Evolutionary conservation across 2,113 vertebrate species (phyloP).

Genomic region (Dryoscopus gambensis): DNA sequence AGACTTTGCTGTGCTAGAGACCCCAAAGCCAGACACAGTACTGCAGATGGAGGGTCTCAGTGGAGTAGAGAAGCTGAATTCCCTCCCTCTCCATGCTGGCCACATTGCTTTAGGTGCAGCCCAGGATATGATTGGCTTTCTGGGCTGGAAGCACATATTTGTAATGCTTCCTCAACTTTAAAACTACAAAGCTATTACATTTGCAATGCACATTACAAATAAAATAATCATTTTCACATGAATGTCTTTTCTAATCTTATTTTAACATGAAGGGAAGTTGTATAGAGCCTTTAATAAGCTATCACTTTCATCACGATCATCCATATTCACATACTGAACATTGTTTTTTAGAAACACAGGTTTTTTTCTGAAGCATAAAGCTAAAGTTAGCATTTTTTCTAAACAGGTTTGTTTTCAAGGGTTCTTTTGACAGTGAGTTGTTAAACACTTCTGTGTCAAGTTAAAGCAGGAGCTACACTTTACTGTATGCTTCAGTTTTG

Average conservation of each 20-base stretch:
- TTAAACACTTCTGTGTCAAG: neutral
- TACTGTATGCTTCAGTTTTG: neutral
- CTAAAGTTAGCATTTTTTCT: neutral
- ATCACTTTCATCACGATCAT: neutral
- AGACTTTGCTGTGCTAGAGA: neutral
- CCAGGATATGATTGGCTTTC: neutral
- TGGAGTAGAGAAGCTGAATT: neutral
- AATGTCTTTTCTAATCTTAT: neutral
- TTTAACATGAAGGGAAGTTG: conserved; percentile 2
- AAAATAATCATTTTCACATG: conserved; percentile 32
- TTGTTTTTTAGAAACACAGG: neutral
- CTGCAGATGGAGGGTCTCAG: neutral
- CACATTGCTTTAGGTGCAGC: neutral
- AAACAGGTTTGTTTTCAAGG: neutral
- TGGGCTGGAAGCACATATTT: accelerated
- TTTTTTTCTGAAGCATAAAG: neutral
- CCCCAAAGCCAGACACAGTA: neutral
- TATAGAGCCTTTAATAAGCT: neutral
- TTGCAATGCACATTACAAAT: neutral
- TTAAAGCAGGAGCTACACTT: neutral
- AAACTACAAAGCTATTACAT: conserved; percentile 3
- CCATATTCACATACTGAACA: neutral
- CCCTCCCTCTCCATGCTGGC: neutral
- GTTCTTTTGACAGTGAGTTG: neutral
- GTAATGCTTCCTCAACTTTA: conserved; percentile 7